These are phyloP conservation scores for Teleopsis dalmanni DNA, from an alignment of 1,140 invertebrate genomes.

Conservation along the genomic window DNA sequence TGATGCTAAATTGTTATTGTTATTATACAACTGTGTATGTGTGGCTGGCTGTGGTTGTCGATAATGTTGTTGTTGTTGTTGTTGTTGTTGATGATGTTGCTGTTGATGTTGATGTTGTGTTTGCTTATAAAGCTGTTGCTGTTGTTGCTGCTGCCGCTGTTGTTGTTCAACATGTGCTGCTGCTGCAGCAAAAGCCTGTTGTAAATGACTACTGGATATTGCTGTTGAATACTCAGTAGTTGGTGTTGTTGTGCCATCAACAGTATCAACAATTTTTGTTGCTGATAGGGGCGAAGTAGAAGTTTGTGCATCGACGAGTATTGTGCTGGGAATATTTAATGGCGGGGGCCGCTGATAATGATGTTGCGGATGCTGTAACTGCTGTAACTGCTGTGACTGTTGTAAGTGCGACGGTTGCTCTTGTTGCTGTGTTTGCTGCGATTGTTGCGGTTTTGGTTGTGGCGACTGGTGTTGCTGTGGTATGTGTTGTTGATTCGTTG, in stretches of 20 bases:
- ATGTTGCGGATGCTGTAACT: slow-evolving; percentile 3
- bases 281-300: slow-evolving; percentile 28
- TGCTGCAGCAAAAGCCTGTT: slow-evolving; percentile 33
- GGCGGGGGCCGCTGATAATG: slow-evolving; percentile 15
- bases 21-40: too few species aligned
- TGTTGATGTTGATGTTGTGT: slow-evolving; percentile 9
- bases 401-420: slow-evolving; percentile 16
- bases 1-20: too few species aligned
- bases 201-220: slow-evolving; percentile 33
- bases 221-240: slow-evolving; percentile 39
- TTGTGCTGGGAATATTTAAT: slow-evolving; percentile 16
- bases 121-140: slow-evolving; percentile 18
- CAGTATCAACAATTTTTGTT: slow-evolving; percentile 2
- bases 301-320: slow-evolving; percentile 31
- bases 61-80: slow-evolving; percentile 19
- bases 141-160: slow-evolving; percentile 17
- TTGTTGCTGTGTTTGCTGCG: slow-evolving; percentile 16
- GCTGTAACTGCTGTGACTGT: slow-evolving; percentile 12
- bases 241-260: slow-evolving; percentile 30
- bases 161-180: slow-evolving; percentile 14
- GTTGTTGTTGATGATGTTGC: slow-evolving; percentile 4
- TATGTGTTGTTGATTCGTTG: slow-evolving; percentile 25
- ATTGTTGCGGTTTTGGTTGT: neutral
- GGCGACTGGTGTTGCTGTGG: slow-evolving; percentile 23
- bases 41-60: slow-evolving; percentile 20